phyloP scores from a whole-genome alignment of 2,797 vertebrate genomes.

The Hylomyscus alleni region DNA sequence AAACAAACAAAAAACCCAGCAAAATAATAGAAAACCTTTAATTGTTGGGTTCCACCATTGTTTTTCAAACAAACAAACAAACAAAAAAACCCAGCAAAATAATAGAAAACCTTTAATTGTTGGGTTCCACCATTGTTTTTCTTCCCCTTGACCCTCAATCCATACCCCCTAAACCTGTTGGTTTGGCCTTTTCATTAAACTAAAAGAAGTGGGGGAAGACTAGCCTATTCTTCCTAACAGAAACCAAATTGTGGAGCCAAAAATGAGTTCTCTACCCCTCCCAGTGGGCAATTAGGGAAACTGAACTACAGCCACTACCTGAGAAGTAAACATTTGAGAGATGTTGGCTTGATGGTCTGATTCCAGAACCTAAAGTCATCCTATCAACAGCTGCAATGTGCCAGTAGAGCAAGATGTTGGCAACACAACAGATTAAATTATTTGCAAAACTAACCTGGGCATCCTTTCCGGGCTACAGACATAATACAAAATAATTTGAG shows the following conservation, averaged over 20 bases:
- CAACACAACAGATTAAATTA: not conserved
- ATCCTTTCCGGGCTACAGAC: constrained; percentile 3
- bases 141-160: not conserved
- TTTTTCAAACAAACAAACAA: too few species aligned
- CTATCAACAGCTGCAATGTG: not conserved
- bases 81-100: not conserved
- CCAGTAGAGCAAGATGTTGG: not conserved
- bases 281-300: not conserved
- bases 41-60: too few species aligned
- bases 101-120: not conserved
- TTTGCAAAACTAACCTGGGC: not conserved
- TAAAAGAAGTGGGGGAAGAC: not conserved
- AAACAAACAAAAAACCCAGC: too few species aligned
- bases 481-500: not conserved
- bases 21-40: too few species aligned
- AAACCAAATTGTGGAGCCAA: not conserved
- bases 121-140: not conserved
- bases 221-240: not conserved
- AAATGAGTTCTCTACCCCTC: not conserved
- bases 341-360: not conserved
- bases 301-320: not conserved
- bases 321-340: not conserved
- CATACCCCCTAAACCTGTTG: not conserved
- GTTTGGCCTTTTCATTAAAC: not conserved
- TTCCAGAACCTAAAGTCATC: not conserved